Percentiles rank a stretch among this genome's conserved stretches.
Evolutionary conservation across 2,113 vertebrate species (phyloP).

Genomic region (Sinocyclocheilus grahami): DNA sequence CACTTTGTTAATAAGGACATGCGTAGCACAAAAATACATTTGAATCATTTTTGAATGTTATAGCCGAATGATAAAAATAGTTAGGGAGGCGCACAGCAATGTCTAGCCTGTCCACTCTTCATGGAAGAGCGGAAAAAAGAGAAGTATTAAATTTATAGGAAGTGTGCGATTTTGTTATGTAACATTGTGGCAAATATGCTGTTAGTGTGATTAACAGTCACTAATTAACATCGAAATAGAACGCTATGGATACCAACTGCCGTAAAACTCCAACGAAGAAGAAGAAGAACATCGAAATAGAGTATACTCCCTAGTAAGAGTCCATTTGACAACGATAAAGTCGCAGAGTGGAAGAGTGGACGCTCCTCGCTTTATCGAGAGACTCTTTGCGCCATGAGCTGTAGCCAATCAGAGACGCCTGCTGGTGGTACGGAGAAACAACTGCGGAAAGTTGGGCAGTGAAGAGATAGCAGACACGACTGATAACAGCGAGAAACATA

Average conservation of each 20-base stretch:
- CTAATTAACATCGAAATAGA: neutral
- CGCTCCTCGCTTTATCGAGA: neutral
- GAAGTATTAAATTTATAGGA: neutral
- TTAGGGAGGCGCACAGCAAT: neutral
- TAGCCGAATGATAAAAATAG: neutral
- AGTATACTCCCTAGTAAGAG: neutral
- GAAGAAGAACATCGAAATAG: too few species aligned
- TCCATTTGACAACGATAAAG: neutral
- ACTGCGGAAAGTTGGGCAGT: slow-evolving; percentile 35
- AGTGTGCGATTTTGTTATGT: neutral
- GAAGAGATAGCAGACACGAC: neutral
- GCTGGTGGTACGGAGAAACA: neutral
- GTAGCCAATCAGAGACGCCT: slow-evolving; percentile 44
- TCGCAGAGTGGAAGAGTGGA: neutral
- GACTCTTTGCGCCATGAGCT: neutral
- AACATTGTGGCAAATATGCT: neutral
- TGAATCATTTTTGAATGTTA: neutral
- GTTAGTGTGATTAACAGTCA: neutral
- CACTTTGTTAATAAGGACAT: neutral
- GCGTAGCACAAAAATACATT: neutral
- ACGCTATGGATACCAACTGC: too few species aligned
- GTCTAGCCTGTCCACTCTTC: neutral
- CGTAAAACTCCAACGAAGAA: too few species aligned
- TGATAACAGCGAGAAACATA: neutral
- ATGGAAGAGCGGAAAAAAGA: neutral